Base-by-base conservation (phyloP, 1,140 invertebrate genomes). In the Bilobella aurantiaca region DNA sequence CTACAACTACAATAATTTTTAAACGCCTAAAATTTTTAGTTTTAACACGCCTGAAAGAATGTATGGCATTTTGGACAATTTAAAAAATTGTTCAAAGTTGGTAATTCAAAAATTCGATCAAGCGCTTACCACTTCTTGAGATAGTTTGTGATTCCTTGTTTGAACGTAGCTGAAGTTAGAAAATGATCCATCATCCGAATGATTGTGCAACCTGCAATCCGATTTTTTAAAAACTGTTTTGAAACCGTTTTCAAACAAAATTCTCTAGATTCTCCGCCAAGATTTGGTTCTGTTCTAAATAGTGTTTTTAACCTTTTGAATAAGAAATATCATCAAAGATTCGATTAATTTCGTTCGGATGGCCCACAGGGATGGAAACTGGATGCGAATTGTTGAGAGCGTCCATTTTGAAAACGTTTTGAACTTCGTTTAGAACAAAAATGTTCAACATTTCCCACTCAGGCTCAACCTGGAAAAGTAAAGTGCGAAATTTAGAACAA, bases 291-390 rank as follows among this genome's bases (percentile, higher is more conserved):
- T 28, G 21, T 21, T 12, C 14, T 18, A 30, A 59, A 34, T 8
- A 37, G 16, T 14, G 8, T 14, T 14, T 18, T 58, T 27, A 65
- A 63, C 80, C 81, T 77, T 84, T 85, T 30, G 65, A 71, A 68
- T 84, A 85, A 1, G 80, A 82, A 42, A 56, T 84, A 1, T 69
- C 67, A 69, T 85, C 83, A 73, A 84, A 84, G 14, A 83, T 78
- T 66, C 82, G 78, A 64, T 77, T 78, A 28, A 85, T 82, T 73
- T 85, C 81, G 64, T 80, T 77, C 1, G 81, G 79, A 66, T 81
- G 74, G 14, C 74, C 47, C 16, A 83, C 82, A 1, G 77, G 76
- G 12, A 81, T 76, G 58, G 78, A 79, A 46, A 84, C 79, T 1
- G 83, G 82, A 72, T 84, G 82, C 18, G 82, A 84, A 1, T 79